phyloP scores from a whole-genome alignment of 2,888 invertebrate genomes.

The Syrphus vitripennis region DNA sequence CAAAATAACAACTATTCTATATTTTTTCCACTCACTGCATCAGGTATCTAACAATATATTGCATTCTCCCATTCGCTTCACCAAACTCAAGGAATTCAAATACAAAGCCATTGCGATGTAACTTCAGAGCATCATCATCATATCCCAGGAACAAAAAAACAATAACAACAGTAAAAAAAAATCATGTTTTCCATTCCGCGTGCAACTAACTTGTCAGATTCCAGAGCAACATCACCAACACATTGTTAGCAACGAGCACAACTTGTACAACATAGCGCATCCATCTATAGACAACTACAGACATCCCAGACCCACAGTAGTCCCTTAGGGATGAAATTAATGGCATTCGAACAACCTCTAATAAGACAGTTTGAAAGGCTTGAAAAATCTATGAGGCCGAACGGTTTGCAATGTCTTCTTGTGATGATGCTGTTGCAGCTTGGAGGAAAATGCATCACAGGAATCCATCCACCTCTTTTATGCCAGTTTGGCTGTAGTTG shows the following conservation, averaged over 20 bases:
- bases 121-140: background rate
- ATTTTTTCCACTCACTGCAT: constrained; percentile 39
- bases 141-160: background rate
- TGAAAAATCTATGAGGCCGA: constrained; percentile 66
- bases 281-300: constrained; percentile 15
- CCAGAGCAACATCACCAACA: constrained; percentile 65
- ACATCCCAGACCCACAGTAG: constrained; percentile 47
- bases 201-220: constrained; percentile 70
- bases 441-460: constrained; percentile 42
- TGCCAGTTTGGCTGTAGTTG: background rate
- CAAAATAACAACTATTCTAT: constrained; percentile 15
- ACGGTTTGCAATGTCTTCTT: constrained; percentile 37
- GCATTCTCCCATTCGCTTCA: constrained; percentile 53
- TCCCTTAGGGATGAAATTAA: constrained; percentile 71
- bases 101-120: constrained; percentile 27
- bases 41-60: background rate
- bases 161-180: background rate
- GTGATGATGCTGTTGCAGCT: constrained; percentile 15
- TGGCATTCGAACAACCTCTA: constrained; percentile 72
- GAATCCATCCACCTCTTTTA: constrained; percentile 29
- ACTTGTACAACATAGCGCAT: constrained; percentile 26
- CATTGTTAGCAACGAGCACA: constrained; percentile 43
- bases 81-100: constrained; percentile 53
- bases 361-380: constrained; percentile 72
- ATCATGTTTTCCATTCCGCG: constrained; percentile 43